These are phyloP conservation scores for Rhinichthys klamathensis DNA, from an alignment of 2,113 vertebrate species.

Conservation along the genomic window DNA sequence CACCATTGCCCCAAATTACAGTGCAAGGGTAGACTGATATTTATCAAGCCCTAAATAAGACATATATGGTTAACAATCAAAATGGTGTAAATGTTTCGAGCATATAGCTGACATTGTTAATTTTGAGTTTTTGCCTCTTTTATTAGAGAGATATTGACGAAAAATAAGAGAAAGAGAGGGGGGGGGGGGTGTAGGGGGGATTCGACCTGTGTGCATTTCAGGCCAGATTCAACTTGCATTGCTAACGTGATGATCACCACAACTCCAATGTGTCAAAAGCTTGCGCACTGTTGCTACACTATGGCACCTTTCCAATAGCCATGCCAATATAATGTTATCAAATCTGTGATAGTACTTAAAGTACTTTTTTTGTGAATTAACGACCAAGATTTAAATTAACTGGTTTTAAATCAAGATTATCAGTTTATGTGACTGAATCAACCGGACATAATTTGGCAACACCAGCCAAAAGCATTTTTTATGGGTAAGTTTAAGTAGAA, in stretches of 20 bases:
- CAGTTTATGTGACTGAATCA: background rate
- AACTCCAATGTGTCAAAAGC: background rate
- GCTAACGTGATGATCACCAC: background rate
- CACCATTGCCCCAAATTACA: background rate
- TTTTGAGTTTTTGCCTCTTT: background rate
- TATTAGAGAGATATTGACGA: background rate
- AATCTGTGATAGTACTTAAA: background rate
- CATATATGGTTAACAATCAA: background rate
- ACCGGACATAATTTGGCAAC: background rate
- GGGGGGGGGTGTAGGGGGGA: too few species aligned
- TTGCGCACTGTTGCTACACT: background rate
- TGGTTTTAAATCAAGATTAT: background rate
- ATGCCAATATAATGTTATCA: background rate
- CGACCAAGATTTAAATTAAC: background rate
- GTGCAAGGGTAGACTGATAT: background rate
- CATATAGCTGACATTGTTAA: background rate
- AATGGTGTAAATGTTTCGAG: background rate
- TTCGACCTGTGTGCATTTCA: background rate
- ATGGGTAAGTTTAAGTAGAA: background rate
- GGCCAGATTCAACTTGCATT: background rate
- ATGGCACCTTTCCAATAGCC: background rate
- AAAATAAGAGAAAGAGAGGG: background rate
- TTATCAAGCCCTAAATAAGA: slow-evolving; percentile 24
- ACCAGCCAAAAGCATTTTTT: background rate
- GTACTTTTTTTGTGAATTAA: background rate